Percentiles rank a stretch among this genome's conserved stretches.
Evolutionary conservation across 2,113 vertebrate genomes (phyloP).

Genomic region (Lethenteron camtschaticum): DNA sequence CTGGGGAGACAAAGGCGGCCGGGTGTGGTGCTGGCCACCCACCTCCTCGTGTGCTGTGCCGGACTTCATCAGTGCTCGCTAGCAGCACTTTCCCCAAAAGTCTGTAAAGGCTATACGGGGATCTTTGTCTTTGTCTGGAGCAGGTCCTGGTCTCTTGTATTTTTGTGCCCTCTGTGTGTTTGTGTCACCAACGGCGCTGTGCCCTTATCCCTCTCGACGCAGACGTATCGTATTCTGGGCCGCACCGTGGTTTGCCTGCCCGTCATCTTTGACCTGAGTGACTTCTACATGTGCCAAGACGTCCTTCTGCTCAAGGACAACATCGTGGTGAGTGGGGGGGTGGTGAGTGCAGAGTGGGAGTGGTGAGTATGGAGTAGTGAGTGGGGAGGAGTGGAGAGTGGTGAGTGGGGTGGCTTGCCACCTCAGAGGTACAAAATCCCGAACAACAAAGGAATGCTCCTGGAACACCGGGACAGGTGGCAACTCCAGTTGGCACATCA

Average conservation of each 20-base stretch:
- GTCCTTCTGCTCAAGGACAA: conserved; percentile 94
- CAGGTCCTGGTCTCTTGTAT: too few species aligned
- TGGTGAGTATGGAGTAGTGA: background rate
- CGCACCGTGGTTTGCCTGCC: conserved; percentile 96
- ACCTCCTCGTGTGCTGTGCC: too few species aligned
- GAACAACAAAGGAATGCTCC: background rate
- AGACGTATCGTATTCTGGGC: conserved; percentile 90
- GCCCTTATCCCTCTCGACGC: conserved; percentile 9
- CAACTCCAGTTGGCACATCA: background rate
- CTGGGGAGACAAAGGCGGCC: too few species aligned
- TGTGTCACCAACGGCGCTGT: background rate
- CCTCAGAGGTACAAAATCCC: background rate
- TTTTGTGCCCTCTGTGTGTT: background rate
- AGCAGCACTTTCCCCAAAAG: too few species aligned
- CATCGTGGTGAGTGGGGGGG: conserved; percentile 46
- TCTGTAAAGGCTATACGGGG: too few species aligned
- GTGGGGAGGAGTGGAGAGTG: background rate
- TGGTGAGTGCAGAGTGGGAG: background rate
- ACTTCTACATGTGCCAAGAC: conserved; percentile 97
- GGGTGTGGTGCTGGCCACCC: too few species aligned
- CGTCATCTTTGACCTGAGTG: conserved; percentile 91
- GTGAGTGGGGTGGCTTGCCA: background rate
- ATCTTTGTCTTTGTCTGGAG: too few species aligned
- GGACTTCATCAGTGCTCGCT: too few species aligned
- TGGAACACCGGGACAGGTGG: background rate